Conservation (phyloP, 2,797 vertebrate genomes). For the Balearica regulorum region DNA sequence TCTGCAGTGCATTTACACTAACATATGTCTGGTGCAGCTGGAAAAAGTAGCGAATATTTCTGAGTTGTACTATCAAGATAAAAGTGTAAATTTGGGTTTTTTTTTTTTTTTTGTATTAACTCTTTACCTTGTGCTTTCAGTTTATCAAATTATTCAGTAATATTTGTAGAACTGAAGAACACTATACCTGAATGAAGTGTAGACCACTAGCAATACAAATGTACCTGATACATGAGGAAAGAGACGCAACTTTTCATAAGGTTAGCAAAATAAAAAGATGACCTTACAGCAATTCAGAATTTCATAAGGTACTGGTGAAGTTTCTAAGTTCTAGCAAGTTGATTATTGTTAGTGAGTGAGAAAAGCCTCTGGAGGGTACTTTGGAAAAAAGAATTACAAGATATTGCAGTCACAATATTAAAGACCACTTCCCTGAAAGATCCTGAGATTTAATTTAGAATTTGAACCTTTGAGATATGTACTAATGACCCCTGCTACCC, state of each 20-base stretch:
- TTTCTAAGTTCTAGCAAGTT: background rate
- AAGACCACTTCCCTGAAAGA: background rate
- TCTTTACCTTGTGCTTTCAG: background rate
- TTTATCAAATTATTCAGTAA: background rate
- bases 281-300: background rate
- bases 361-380: background rate
- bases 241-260: background rate
- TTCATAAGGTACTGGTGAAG: background rate
- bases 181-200: background rate
- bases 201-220: background rate
- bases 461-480: background rate
- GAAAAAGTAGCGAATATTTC: background rate
- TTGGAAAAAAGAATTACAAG: background rate
- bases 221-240: background rate
- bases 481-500: background rate
- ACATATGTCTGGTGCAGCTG: background rate
- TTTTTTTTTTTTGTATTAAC: background rate
- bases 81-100: background rate
- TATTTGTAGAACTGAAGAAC: background rate
- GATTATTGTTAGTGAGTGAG: background rate
- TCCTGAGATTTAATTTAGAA: constrained; percentile 7
- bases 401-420: background rate
- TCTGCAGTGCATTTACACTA: background rate
- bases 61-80: background rate
- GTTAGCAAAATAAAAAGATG: background rate